phyloP scores from a whole-genome alignment of 2,888 invertebrate genomes.

The Archaeoteleia sp. region DNA sequence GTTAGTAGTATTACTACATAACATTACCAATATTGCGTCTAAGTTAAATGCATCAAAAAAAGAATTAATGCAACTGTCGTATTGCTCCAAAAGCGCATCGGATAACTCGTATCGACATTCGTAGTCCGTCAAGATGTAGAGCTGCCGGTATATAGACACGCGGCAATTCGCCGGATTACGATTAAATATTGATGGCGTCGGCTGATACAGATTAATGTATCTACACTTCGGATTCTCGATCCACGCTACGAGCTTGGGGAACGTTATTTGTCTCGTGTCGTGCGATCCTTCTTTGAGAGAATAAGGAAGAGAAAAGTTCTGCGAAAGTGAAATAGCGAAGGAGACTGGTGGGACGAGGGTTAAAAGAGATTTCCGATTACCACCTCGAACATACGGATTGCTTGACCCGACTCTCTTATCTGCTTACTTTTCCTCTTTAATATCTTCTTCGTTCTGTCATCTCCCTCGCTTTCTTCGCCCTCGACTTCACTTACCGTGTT shows the following conservation, averaged over 20 bases:
- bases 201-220: conserved; percentile 74
- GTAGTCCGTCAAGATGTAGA: conserved; percentile 31
- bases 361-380: conserved; percentile 60
- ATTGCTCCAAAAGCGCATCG: conserved; percentile 6
- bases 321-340: conserved; percentile 33
- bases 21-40: not conserved
- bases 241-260: conserved; percentile 52
- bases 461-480: conserved; percentile 17
- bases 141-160: conserved; percentile 35
- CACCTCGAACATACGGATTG: conserved; percentile 60
- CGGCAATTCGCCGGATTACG: conserved; percentile 71
- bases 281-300: conserved; percentile 32
- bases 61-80: conserved; percentile 20
- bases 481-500: conserved; percentile 15
- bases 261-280: conserved; percentile 67
- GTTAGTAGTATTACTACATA: no score
- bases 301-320: conserved; percentile 35
- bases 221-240: conserved; percentile 56
- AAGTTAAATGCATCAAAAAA: not conserved
- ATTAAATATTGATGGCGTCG: conserved; percentile 73
- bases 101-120: conserved; percentile 39
- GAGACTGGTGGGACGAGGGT: conserved; percentile 51
- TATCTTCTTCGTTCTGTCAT: conserved; percentile 59
- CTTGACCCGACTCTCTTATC: conserved; percentile 62
- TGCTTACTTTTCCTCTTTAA: conserved; percentile 44